Conservation (phyloP, 2,113 vertebrate species). For the Sceloporus undulatus region DNA sequence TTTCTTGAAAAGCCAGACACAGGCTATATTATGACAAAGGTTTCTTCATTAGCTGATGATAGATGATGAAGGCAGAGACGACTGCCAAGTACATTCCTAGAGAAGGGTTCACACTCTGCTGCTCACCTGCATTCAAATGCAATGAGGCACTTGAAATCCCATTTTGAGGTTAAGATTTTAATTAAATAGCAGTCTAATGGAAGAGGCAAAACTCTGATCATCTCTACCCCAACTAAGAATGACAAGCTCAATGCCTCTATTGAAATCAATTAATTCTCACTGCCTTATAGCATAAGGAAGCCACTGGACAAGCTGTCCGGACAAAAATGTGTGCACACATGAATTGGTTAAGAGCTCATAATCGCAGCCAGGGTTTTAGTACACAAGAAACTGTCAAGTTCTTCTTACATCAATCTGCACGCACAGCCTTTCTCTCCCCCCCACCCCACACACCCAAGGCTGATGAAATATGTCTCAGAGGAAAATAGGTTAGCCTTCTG, state of each 20-base stretch:
- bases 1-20: constrained; percentile 31
- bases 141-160: constrained; percentile 19
- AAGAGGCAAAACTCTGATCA: constrained; percentile 43
- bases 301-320: background rate
- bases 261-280: constrained; percentile 53
- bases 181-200: constrained; percentile 57
- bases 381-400: background rate
- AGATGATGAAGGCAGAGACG: constrained; percentile 42
- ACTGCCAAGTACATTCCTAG: constrained; percentile 25
- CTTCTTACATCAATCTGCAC: background rate
- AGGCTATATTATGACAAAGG: constrained; percentile 41
- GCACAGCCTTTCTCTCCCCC: background rate
- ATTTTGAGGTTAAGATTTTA: constrained; percentile 47
- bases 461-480: background rate
- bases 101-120: constrained; percentile 48
- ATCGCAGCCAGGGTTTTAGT: background rate
- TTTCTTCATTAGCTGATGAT: constrained; percentile 60
- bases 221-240: constrained; percentile 41
- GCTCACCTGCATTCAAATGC: constrained; percentile 2
- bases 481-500: background rate
- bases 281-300: constrained; percentile 20
- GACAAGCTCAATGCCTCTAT: constrained; percentile 50
- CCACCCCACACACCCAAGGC: background rate
- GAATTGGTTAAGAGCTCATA: background rate
- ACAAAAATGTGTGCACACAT: background rate